Conservation (phyloP, 1,140 invertebrate genomes). For the Drosophila leontia region DNA sequence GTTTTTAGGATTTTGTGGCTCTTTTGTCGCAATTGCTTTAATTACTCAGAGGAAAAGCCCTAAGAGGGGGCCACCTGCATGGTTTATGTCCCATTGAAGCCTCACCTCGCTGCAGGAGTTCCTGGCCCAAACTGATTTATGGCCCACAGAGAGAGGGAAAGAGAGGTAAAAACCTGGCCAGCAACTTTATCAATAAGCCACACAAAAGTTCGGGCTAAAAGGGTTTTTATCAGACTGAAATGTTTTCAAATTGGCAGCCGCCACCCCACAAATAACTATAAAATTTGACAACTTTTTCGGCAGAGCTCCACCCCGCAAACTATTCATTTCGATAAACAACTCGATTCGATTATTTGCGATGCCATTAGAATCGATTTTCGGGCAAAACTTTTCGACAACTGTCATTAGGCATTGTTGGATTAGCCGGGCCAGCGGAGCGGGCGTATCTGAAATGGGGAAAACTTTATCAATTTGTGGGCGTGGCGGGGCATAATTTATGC, state of each 20-base stretch:
- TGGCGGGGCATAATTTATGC: constrained; percentile 75
- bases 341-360: constrained; percentile 77
- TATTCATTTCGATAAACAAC: constrained; percentile 66
- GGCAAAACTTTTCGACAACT: constrained; percentile 73
- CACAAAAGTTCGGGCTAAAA: constrained; percentile 39
- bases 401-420: constrained; percentile 79
- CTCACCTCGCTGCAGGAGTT: constrained; percentile 31
- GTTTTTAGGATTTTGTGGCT: constrained; percentile 40
- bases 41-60: constrained; percentile 57
- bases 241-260: constrained; percentile 34
- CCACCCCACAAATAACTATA: constrained; percentile 64
- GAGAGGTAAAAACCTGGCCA: neutral
- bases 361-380: constrained; percentile 80
- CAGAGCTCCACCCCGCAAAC: constrained; percentile 7
- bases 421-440: constrained; percentile 18
- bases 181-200: constrained; percentile 71
- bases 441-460: constrained; percentile 31
- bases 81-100: constrained; percentile 40
- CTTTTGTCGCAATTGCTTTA: constrained; percentile 73
- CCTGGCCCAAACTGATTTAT: constrained; percentile 51
- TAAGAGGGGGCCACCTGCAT: constrained; percentile 66
- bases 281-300: constrained; percentile 69
- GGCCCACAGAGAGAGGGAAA: constrained; percentile 5
- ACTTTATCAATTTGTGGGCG: constrained; percentile 81
- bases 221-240: constrained; percentile 38